Percentiles rank a stretch among this genome's conserved stretches.
Conservation (phyloP, 2,113 vertebrate genomes). For the Callipepla squamata region DNA sequence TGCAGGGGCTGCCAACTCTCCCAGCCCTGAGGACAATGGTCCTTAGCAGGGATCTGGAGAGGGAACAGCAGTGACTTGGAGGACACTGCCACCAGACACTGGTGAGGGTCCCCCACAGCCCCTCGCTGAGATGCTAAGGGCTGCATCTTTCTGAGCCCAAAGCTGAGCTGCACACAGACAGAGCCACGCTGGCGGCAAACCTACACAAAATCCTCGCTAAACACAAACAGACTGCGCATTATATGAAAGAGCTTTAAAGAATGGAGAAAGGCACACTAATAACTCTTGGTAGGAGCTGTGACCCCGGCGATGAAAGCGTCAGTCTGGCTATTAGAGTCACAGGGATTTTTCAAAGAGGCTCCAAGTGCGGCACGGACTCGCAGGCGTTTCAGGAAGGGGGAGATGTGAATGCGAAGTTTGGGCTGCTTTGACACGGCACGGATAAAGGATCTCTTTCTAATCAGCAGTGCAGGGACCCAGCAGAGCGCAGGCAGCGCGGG, state of each 20-base stretch:
- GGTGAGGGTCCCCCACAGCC: not conserved
- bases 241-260: not conserved
- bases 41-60: not conserved
- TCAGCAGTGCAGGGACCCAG: conserved; percentile 22
- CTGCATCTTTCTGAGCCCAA: rapidly evolving
- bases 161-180: not conserved
- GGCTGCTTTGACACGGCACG: not conserved
- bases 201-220: not conserved
- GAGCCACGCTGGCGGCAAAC: not conserved
- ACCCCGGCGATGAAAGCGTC: not conserved
- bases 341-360: conserved; percentile 20
- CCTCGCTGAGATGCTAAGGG: not conserved
- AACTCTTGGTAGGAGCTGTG: conserved; percentile 21
- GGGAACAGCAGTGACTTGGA: not conserved
- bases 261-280: not conserved
- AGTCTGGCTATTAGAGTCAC: not conserved
- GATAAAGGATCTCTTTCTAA: conserved; percentile 39
- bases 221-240: not conserved
- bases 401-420: conserved; percentile 8
- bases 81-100: not conserved
- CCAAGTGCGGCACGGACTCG: not conserved
- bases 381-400: not conserved
- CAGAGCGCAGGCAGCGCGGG: not conserved
- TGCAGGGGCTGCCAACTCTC: not conserved
- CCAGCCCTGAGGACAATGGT: not conserved